Base-by-base conservation (phyloP, 1,140 invertebrate genomes). In the Neodiprion fabricii region DNA sequence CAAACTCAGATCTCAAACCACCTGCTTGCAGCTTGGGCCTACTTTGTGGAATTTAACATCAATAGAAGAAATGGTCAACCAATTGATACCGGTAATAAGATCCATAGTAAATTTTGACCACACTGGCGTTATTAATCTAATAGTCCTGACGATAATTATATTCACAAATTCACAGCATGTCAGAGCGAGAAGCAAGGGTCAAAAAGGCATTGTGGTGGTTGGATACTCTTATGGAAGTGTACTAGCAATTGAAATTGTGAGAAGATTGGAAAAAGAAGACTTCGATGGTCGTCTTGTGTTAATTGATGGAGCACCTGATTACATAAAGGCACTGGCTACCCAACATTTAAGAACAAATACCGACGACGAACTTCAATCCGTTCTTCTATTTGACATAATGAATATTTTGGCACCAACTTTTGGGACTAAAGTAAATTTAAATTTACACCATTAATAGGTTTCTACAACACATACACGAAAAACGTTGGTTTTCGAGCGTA, bases 1-100 rank as follows among this genome's bases (percentile, higher is more conserved):
- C 8, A 88, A 92, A 66, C 82, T 95, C 40, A 88, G 91, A 75
- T 88, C 88, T 75, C 92, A 93, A 76, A 90, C 91, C 1, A 91
- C 53, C 9, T 61, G 93, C 71, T 82, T 96, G 66, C 94, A 96
- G 83, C 91, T 89, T 7, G 86, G 88, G 7, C 81, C 84, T 11
- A 85, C 89, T n/a, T 77, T 86, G 67, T 76, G 72, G 11, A 72
- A 81, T 8, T 86, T 89, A 21, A 83, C 10, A n/a, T 53, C 77
- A 11, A 75, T 89, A n/a, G 80, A 84, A 1, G 61, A 78, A 5
- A 85, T 89, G 78, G 87, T 87, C 0, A 77, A 87, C 11, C 72
- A 72, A 67, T 74, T 89, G 11, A 66, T 89, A 65, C 82, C 86
- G 5, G 89, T 90, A 79, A 72, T 83, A 85, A 21, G 17, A 21